Conservation (phyloP, 2,888 invertebrate species). For the Smittia sp. region DNA sequence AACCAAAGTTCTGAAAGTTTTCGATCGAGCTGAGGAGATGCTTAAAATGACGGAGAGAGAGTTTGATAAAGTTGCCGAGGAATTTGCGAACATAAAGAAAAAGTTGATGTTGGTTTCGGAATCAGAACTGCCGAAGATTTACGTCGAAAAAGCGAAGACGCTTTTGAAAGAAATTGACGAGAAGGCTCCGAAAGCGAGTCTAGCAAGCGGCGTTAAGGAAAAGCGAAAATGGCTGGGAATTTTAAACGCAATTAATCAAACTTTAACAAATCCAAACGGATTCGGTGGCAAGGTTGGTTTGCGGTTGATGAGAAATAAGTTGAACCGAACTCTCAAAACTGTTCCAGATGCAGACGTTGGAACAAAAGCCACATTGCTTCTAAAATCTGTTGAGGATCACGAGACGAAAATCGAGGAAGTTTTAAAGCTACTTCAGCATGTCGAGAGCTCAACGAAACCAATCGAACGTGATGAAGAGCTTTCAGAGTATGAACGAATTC, state of each 20-base stretch:
- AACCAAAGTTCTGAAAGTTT: too few relatives aligned
- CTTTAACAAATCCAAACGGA: neutral
- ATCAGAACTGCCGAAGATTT: too few relatives aligned
- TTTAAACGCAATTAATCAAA: neutral
- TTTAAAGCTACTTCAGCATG: neutral
- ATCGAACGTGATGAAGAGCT: neutral
- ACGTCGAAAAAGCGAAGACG: too few relatives aligned
- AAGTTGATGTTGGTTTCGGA: too few relatives aligned
- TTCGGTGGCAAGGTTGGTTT: neutral
- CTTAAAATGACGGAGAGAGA: too few relatives aligned
- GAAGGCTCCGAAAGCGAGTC: too few relatives aligned
- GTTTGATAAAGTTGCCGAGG: too few relatives aligned
- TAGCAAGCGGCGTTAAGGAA: neutral
- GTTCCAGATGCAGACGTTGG: neutral
- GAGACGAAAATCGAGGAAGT: neutral
- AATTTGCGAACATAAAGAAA: too few relatives aligned
- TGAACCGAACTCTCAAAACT: neutral
- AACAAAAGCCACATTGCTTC: neutral
- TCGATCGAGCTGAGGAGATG: too few relatives aligned
- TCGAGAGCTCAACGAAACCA: neutral
- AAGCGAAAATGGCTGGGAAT: neutral
- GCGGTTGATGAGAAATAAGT: neutral
- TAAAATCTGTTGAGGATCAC: neutral
- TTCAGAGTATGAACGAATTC: too few relatives aligned
- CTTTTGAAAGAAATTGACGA: too few relatives aligned